Base-by-base conservation (phyloP, 2,888 invertebrate species). In the Lacanobia wlatinum region DNA sequence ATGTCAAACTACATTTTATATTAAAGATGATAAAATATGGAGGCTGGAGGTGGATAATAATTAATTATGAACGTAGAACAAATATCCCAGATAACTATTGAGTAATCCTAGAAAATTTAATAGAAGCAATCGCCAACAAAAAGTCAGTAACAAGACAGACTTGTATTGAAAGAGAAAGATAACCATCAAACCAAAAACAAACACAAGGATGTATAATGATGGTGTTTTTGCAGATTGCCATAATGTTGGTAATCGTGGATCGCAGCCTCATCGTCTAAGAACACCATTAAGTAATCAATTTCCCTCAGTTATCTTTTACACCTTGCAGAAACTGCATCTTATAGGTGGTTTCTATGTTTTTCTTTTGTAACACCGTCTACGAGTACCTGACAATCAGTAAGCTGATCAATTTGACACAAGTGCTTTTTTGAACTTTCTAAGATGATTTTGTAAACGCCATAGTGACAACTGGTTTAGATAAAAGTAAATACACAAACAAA, bases 241-340 rank as follows among this genome's bases (percentile, higher is more conserved):
- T 74, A 84, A 68, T 73, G 73, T 46, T 48, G 43, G 79, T 61
- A 79, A 82, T 82, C 71, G 70, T 72, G 34, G 46, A 64, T 65
- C 61, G 38, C 68, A 59, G 52, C 62, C 62, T 76, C 73, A 73
- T 82, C 65, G 56, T 73, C 71, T 59, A 77, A 69, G 67, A 74
- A 62, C 48, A 18, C 68, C 76, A 83, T 84, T 84, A 82, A 70
- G 79, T 68, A 72, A 83, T 84, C 79, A 76, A 79, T 83, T 83
- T 82, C 38, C 48, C 65, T 73, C 48, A 48, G 62, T 69, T 63
- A 73, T 63, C 65, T 66, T 46, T 38, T 59, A 56, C 58, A 66
- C 53, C 18, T 63, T 71, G n/a, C 60, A 71, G 43, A 61, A 64
- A 70, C 23, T 12, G 56, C 56, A 56, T 48, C 52, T 14, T 56